Conservation (phyloP, 2,113 vertebrate species). For the Silurus asotus region DNA sequence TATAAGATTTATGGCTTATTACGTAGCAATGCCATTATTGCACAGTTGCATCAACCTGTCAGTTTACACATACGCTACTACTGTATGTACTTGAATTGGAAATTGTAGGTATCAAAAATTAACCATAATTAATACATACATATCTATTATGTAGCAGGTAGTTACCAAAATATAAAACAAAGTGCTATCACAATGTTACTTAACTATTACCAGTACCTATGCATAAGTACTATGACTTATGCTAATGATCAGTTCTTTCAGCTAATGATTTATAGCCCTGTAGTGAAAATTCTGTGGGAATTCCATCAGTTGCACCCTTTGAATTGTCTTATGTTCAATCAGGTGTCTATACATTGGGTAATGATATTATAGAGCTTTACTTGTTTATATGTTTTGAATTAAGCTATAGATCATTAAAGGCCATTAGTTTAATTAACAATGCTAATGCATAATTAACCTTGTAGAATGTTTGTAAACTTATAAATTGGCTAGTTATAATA, state of each 20-base stretch:
- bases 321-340: neutral
- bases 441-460: neutral
- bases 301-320: neutral
- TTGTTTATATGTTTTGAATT: neutral
- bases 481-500: neutral
- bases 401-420: neutral
- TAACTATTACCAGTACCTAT: too few relatives aligned
- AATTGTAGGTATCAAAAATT: neutral
- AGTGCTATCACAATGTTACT: constrained; percentile 5
- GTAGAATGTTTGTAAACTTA: neutral
- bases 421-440: neutral
- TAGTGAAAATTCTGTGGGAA: neutral
- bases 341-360: too few relatives aligned
- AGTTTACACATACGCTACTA: neutral
- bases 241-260: constrained; percentile 14
- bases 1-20: neutral
- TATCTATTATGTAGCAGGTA: neutral
- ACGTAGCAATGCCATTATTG: neutral
- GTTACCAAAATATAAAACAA: neutral
- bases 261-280: neutral
- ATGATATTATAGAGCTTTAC: neutral
- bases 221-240: neutral
- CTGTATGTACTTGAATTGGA: neutral
- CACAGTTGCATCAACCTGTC: neutral
- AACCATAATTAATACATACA: neutral